Conservation (phyloP, 2,113 vertebrate genomes). For the Microcebus murinus region DNA sequence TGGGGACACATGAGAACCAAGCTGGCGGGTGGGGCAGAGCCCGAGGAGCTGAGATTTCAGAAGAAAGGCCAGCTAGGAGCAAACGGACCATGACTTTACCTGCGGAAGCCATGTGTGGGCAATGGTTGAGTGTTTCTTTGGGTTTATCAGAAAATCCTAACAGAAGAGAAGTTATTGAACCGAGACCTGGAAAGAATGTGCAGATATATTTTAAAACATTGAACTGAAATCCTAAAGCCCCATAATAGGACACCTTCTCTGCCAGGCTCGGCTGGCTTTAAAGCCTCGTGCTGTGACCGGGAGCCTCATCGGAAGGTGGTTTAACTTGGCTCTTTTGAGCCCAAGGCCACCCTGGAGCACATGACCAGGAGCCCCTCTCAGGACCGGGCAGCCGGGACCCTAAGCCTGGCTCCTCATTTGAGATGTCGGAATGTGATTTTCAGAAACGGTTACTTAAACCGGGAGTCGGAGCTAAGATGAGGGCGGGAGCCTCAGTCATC, state of each 20-base stretch:
- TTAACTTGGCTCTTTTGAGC: background rate
- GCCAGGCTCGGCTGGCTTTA: background rate
- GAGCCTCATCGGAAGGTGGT: background rate
- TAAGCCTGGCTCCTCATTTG: background rate
- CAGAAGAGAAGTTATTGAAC: background rate
- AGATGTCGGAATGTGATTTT: background rate
- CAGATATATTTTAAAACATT: background rate
- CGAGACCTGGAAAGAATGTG: background rate
- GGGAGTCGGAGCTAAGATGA: background rate
- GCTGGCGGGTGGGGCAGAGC: background rate
- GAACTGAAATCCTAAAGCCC: background rate
- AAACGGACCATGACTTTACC: background rate
- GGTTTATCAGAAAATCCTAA: conserved; percentile 52
- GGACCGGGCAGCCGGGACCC: fast-evolving
- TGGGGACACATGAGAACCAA: background rate
- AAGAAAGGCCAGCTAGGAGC: background rate
- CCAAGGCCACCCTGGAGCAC: background rate
- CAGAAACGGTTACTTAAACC: background rate
- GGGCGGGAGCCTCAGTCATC: background rate
- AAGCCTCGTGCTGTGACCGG: background rate
- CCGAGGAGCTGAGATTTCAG: background rate
- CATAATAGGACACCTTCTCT: background rate
- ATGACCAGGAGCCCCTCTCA: background rate
- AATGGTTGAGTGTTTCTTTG: background rate
- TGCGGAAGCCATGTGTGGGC: background rate